Percentiles rank a stretch among this genome's conserved stretches.
phyloP scores from a whole-genome alignment of 2,113 vertebrate genomes.

The Todiramphus saurophagus region DNA sequence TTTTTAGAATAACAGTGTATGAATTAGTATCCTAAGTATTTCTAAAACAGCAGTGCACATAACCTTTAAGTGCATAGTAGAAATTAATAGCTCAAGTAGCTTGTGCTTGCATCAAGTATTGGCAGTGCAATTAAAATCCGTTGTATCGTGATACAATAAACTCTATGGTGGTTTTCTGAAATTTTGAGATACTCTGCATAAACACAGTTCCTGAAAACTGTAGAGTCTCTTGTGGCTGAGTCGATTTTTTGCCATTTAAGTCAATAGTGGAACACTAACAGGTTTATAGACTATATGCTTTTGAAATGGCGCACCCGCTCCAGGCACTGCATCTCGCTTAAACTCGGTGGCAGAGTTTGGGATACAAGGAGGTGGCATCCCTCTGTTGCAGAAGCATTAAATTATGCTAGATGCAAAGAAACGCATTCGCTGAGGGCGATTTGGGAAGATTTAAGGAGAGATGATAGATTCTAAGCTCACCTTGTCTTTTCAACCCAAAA shows the following conservation, averaged over 20 bases:
- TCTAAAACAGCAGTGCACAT: neutral
- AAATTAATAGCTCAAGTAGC: neutral
- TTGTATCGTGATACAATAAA: accelerated
- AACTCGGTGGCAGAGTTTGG: neutral
- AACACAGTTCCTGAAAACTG: neutral
- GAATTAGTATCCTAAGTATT: neutral
- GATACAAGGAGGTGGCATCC: neutral
- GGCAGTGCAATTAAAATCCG: neutral
- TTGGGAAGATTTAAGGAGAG: neutral
- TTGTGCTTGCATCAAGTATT: neutral
- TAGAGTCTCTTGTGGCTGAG: neutral
- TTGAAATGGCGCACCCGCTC: neutral
- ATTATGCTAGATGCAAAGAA: neutral
- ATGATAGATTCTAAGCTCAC: neutral
- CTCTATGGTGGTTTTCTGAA: neutral
- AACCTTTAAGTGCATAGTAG: neutral
- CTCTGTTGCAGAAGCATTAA: neutral
- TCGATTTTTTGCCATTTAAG: neutral
- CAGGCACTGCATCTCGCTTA: neutral
- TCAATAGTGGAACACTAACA: neutral
- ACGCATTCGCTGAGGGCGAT: neutral
- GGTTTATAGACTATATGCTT: neutral
- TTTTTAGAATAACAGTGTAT: neutral
- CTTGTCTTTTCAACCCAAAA: neutral
- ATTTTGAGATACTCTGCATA: neutral